A percentile compares a stretch with the other conserved stretches of the same genome.
Conservation (phyloP, 2,888 invertebrate genomes). For the Limnephilus rhombicus region DNA sequence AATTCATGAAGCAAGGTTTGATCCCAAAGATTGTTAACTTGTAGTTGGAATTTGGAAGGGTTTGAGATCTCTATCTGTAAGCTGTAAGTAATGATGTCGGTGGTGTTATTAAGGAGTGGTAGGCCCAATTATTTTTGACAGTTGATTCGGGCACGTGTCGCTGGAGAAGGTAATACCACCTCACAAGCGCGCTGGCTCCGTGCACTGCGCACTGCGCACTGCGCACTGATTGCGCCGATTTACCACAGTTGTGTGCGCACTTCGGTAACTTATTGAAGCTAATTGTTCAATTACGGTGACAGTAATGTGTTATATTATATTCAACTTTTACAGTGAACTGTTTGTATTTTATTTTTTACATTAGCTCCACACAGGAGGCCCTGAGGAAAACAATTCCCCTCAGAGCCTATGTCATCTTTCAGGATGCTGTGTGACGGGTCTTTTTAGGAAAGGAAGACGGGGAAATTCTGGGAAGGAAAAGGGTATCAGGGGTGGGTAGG, state of each 20-base stretch:
- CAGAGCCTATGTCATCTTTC: too few species aligned
- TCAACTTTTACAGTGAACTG: neutral
- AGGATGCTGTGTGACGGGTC: too few species aligned
- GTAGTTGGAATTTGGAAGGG: neutral
- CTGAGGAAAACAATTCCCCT: too few species aligned
- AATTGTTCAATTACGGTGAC: neutral
- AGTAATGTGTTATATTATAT: neutral
- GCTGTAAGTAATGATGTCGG: slow-evolving; percentile 20
- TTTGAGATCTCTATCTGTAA: slow-evolving; percentile 22
- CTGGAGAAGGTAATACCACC: slow-evolving; percentile 56
- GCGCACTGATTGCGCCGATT: slow-evolving; percentile 15
- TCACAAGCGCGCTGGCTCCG: slow-evolving; percentile 38
- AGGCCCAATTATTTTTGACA: slow-evolving; percentile 64
- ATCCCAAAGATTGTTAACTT: neutral
- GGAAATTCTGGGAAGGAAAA: too few species aligned
- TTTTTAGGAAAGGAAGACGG: too few species aligned
- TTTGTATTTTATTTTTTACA: too few species aligned
- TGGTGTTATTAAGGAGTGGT: slow-evolving; percentile 38
- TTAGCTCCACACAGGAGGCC: too few species aligned
- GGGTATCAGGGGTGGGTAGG: too few species aligned
- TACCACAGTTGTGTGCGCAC: slow-evolving; percentile 24
- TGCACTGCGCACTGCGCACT: slow-evolving; percentile 14
- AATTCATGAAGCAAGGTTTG: neutral
- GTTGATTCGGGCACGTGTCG: slow-evolving; percentile 60
- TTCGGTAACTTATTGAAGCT: neutral